Evolutionary conservation across 2,797 vertebrate genomes (phyloP).

Genomic region (Parauchenoglanis punctatus): DNA sequence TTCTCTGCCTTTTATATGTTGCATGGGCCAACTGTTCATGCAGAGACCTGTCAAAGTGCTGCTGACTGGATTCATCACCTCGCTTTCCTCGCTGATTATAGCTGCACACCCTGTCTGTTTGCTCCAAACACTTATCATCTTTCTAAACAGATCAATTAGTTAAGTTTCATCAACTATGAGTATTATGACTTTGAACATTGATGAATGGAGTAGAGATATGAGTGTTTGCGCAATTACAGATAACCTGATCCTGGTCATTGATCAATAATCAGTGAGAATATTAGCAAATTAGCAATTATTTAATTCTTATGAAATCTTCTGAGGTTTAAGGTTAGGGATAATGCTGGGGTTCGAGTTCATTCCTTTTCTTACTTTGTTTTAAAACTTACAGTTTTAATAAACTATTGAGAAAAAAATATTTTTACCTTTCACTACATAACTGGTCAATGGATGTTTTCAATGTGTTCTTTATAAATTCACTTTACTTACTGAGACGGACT

Average conservation of each 20-base stretch:
- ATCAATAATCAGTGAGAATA: background rate
- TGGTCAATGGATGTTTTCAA: background rate
- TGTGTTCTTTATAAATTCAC: background rate
- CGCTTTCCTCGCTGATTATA: conserved; percentile 61
- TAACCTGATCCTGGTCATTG: background rate
- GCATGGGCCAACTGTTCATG: conserved; percentile 21
- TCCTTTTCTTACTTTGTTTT: background rate
- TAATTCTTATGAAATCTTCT: background rate
- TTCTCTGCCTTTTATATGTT: background rate
- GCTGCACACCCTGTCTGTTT: conserved; percentile 75
- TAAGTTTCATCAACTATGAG: conserved; percentile 71
- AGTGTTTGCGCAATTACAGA: conserved; percentile 73
- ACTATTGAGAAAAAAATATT: background rate
- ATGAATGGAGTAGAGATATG: conserved; percentile 67
- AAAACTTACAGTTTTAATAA: background rate
- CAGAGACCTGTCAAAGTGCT: conserved; percentile 19
- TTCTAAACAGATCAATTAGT: conserved; percentile 67
- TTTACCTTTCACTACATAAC: background rate
- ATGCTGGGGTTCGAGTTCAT: background rate
- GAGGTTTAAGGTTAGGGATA: background rate
- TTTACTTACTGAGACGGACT: background rate
- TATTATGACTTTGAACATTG: conserved; percentile 60
- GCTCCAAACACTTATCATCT: conserved; percentile 68
- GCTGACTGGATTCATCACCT: conserved; percentile 52
- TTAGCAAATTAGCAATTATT: background rate